Percentiles rank a stretch among this genome's conserved stretches.
These are phyloP conservation scores for Sardinella longiceps DNA, from an alignment of 2,797 vertebrate genomes.

Conservation along the genomic window DNA sequence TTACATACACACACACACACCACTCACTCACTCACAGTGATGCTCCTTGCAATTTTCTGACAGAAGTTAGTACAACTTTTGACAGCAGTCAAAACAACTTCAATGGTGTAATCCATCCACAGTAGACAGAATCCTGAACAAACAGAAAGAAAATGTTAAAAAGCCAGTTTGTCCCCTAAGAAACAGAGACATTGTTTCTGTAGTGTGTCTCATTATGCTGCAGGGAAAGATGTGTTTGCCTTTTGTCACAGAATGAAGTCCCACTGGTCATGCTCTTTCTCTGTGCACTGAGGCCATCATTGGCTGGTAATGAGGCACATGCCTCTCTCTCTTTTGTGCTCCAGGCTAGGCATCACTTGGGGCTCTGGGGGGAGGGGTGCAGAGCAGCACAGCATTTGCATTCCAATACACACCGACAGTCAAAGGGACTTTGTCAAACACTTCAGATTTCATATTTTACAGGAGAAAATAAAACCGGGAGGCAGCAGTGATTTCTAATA, in stretches of 20 bases:
- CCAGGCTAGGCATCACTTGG: slow-evolving; percentile 33
- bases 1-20: too few relatives aligned
- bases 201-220: slow-evolving; percentile 18
- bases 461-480: background rate
- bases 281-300: slow-evolving; percentile 38
- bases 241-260: slow-evolving; percentile 45
- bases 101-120: too few relatives aligned
- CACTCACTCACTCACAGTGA: too few relatives aligned
- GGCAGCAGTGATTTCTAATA: too few relatives aligned
- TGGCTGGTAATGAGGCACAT: slow-evolving; percentile 42
- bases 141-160: background rate
- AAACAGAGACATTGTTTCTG: background rate
- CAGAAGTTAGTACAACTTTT: too few relatives aligned
- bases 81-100: too few relatives aligned
- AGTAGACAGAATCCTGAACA: background rate
- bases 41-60: too few relatives aligned
- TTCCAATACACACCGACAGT: slow-evolving; percentile 10
- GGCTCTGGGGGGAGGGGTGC: slow-evolving; percentile 11
- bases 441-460: slow-evolving; percentile 4
- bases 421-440: slow-evolving; percentile 14
- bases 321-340: slow-evolving; percentile 34
- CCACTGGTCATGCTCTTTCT: slow-evolving; percentile 51
- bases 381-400: slow-evolving; percentile 23
- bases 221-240: slow-evolving; percentile 42
- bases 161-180: background rate